These are phyloP conservation scores for Sycophila sp. DNA, from an alignment of 1,140 invertebrate species.

Conservation along the genomic window DNA sequence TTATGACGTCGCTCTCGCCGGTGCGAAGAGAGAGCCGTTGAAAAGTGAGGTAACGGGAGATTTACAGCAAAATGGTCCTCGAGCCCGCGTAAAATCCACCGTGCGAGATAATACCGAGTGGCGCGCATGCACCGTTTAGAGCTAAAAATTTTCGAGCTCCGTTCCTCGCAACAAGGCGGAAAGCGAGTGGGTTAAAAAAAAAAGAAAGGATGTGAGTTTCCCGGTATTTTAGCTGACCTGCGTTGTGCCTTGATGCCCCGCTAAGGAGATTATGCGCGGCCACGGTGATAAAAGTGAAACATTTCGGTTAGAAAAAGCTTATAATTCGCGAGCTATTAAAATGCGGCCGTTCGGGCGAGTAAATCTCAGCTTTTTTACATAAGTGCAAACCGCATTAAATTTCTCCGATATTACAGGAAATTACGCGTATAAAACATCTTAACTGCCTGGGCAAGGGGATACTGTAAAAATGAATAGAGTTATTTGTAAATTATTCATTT, in stretches of 20 bases:
- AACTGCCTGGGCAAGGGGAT: neutral
- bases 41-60: neutral
- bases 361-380: neutral
- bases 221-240: neutral
- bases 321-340: slow-evolving; percentile 25
- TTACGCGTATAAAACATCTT: slow-evolving; percentile 20
- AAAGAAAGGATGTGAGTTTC: neutral
- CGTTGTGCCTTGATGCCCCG: neutral
- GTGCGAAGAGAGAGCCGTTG: too few relatives aligned
- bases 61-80: neutral
- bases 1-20: too few relatives aligned
- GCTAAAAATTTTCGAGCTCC: neutral
- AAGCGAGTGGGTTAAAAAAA: neutral
- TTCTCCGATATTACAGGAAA: neutral
- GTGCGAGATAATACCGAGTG: neutral
- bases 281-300: slow-evolving; percentile 13
- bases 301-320: slow-evolving; percentile 2
- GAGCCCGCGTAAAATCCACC: neutral
- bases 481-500: slow-evolving; percentile 5
- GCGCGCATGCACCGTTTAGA: neutral
- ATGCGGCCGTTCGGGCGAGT: neutral
- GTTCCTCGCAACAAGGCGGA: too few relatives aligned
- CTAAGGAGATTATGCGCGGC: neutral
- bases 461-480: slow-evolving; percentile 7
- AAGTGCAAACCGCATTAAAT: neutral